Evolutionary conservation across 1,140 invertebrate genomes (phyloP), one percentile per base, ranked within the genome.

Genomic region (Drosophila bocki): DNA sequence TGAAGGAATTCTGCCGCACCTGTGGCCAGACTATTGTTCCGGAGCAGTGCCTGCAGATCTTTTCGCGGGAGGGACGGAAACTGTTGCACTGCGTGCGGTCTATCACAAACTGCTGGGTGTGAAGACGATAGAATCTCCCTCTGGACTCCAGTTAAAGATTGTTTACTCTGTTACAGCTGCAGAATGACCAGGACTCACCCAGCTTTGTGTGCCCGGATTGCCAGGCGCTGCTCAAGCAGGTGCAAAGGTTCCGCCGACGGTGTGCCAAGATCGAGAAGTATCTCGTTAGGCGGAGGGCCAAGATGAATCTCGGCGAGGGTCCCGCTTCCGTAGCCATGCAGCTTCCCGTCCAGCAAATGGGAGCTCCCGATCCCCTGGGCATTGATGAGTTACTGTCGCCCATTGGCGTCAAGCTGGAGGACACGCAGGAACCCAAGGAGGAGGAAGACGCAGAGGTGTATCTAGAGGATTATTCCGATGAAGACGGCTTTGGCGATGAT

Each of bases 101-200:
- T 19, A 78, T 88, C 50, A 62, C 84, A 33, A 84, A 84, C 44
- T 88, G 84, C 62, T 88, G 84, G 84, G 84, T 84, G 32, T 26
- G 56, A 11, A 48, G 3, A 3, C 13, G 35, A 15, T 2, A 29
- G 32, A 50, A 33, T 12, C 32, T 19, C 11, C 29, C 35, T 0
- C 35, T 2, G 32, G 5, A 9, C 12, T 35, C 19, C 3, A 22
- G 53, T 26, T 48, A 45, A 62, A 54, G 12, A 3, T 42, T 48
- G 45, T 54, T 60, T 39, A 13, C 47, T 45, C 13, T 26, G 8
- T 39, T 53, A 1, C 15, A 88, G 84, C 19, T 88, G 6, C 72
- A 78, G 59, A 68, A 84, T 59, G 48, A 61, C n/a, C 17, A 54
- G 19, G 62, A 65, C 6, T 78, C 68, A 26, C 84, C 84, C 3